These are phyloP conservation scores for Neomorphus geoffroyi DNA, from an alignment of 2,797 vertebrate species.

Conservation along the genomic window DNA sequence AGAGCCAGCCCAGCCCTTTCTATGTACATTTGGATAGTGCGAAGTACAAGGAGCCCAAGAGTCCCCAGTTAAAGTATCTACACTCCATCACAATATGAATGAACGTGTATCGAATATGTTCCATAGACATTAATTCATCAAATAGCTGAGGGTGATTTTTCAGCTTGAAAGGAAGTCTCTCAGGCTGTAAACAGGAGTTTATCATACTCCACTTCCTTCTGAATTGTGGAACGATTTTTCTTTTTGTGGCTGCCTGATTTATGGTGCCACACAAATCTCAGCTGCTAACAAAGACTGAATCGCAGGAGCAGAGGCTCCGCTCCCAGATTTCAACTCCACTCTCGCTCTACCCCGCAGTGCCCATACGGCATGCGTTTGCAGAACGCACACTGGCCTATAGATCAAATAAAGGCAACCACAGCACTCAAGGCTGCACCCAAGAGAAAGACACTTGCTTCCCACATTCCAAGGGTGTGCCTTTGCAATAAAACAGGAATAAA, in stretches of 20 bases:
- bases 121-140: neutral
- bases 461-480: conserved; percentile 66
- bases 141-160: neutral
- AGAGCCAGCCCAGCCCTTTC: neutral
- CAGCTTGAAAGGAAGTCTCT: neutral
- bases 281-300: neutral
- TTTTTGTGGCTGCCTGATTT: conserved; percentile 42
- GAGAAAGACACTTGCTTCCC: conserved; percentile 59
- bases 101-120: neutral
- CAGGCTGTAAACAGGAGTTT: conserved; percentile 5
- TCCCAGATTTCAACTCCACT: neutral
- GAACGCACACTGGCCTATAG: conserved; percentile 16
- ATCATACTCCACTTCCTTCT: conserved; percentile 18
- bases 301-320: neutral
- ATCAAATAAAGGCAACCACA: conserved; percentile 15
- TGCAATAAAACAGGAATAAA: conserved; percentile 57
- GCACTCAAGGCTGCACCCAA: conserved; percentile 13
- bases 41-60: neutral
- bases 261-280: neutral
- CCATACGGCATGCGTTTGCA: neutral
- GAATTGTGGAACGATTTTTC: neutral
- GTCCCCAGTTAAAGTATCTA: neutral
- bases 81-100: neutral
- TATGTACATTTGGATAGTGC: neutral
- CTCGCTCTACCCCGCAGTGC: neutral